phyloP scores from a whole-genome alignment of 2,888 invertebrate genomes.

The Pollenia amentaria region DNA sequence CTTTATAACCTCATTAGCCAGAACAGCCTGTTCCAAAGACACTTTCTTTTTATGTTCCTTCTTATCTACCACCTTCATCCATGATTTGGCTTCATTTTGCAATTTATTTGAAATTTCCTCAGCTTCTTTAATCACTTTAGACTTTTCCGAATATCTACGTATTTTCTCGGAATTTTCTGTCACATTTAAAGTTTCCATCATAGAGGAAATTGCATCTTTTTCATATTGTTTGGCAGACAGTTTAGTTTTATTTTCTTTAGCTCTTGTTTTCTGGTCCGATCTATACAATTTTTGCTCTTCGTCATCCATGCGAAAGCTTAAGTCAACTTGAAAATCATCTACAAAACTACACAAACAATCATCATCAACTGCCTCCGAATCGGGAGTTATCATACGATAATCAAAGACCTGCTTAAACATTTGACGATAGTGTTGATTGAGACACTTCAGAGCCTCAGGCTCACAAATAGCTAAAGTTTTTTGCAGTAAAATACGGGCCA shows the following conservation, averaged over 20 bases:
- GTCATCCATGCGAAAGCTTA: slow-evolving; percentile 85
- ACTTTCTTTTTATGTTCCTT: slow-evolving; percentile 84
- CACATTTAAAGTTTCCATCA: slow-evolving; percentile 81
- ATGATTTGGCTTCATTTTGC: slow-evolving; percentile 79
- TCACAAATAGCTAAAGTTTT: slow-evolving; percentile 88
- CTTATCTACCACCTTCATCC: slow-evolving; percentile 84
- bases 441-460: slow-evolving; percentile 87
- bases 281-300: slow-evolving; percentile 77
- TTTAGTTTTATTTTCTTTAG: slow-evolving; percentile 78
- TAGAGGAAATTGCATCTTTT: slow-evolving; percentile 82
- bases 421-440: slow-evolving; percentile 89
- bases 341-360: slow-evolving; percentile 85
- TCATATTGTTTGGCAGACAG: slow-evolving; percentile 81
- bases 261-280: slow-evolving; percentile 74
- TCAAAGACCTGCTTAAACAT: slow-evolving; percentile 86
- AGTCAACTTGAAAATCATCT: slow-evolving; percentile 85
- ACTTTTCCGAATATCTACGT: slow-evolving; percentile 41
- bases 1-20: slow-evolving; percentile 84
- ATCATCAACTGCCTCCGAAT: slow-evolving; percentile 87
- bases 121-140: slow-evolving; percentile 51
- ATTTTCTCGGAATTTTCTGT: slow-evolving; percentile 72
- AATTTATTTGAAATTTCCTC: slow-evolving; percentile 71
- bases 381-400: slow-evolving; percentile 89
- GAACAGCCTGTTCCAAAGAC: slow-evolving; percentile 70
- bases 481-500: slow-evolving; percentile 89